These are phyloP conservation scores for Agrotis exclamationis DNA, from an alignment of 2,888 invertebrate species.

Conservation along the genomic window DNA sequence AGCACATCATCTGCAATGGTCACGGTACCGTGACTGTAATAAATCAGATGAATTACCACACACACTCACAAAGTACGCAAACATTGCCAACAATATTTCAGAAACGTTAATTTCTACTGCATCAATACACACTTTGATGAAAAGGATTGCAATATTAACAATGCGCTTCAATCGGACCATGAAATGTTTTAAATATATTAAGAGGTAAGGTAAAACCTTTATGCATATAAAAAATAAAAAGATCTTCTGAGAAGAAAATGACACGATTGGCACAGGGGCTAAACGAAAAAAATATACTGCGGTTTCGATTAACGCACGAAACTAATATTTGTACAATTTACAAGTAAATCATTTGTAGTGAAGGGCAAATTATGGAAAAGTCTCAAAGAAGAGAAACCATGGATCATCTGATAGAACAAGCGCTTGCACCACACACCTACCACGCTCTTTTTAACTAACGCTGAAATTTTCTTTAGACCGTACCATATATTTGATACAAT, in stretches of 20 bases:
- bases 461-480: too few species aligned
- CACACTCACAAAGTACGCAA: conserved; percentile 13
- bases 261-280: too few species aligned
- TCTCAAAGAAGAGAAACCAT: too few species aligned
- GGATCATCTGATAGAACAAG: too few species aligned
- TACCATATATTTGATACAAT: neutral
- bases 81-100: conserved; percentile 26
- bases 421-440: too few species aligned
- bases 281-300: too few species aligned
- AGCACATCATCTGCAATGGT: conserved; percentile 2
- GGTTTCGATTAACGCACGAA: too few species aligned
- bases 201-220: neutral
- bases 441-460: too few species aligned
- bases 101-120: conserved; percentile 12
- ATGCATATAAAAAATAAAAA: neutral
- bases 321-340: too few species aligned
- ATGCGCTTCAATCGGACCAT: neutral
- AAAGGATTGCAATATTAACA: neutral
- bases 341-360: too few species aligned
- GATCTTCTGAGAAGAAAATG: neutral
- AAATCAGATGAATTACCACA: conserved; percentile 35
- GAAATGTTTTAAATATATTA: neutral
- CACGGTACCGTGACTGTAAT: conserved; percentile 34
- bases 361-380: too few species aligned
- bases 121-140: neutral